These are phyloP conservation scores for Pygmarrhopalites habei DNA, from an alignment of 1,140 invertebrate genomes.

Conservation along the genomic window DNA sequence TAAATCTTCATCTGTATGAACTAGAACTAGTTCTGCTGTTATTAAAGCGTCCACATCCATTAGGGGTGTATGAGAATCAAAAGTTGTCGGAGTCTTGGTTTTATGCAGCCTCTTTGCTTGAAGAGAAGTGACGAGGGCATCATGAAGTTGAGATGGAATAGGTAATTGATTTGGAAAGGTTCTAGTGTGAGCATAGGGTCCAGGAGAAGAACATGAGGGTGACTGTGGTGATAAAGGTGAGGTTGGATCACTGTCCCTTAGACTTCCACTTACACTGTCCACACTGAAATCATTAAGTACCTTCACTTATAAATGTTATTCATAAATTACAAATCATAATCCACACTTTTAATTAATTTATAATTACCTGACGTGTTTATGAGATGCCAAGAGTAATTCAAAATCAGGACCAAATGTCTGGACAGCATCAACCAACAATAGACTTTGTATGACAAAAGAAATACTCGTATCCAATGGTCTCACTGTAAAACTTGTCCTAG, in stretches of 20 bases:
- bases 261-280: constrained; percentile 86
- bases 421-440: constrained; percentile 85
- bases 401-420: constrained; percentile 93
- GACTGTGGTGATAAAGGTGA: constrained; percentile 61
- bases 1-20: constrained; percentile 51
- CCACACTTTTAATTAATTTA: constrained; percentile 2
- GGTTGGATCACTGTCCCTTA: constrained; percentile 81
- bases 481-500: constrained; percentile 65
- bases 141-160: constrained; percentile 33
- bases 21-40: constrained; percentile 67
- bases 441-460: constrained; percentile 78
- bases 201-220: constrained; percentile 30
- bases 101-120: constrained; percentile 32
- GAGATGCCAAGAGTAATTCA: constrained; percentile 85
- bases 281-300: constrained; percentile 53
- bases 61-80: constrained; percentile 37
- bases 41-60: constrained; percentile 76
- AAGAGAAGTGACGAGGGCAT: constrained; percentile 39
- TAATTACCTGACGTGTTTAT: constrained; percentile 76
- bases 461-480: constrained; percentile 63
- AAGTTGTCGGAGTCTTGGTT: background rate
- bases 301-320: too few relatives aligned
- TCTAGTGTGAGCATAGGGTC: constrained; percentile 12
- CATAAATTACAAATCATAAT: background rate
- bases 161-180: constrained; percentile 22